A percentile compares a stretch with the other conserved stretches of the same genome.
These are phyloP conservation scores for Nemapogon koenigi DNA, from an alignment of 2,888 invertebrate species.

Conservation along the genomic window DNA sequence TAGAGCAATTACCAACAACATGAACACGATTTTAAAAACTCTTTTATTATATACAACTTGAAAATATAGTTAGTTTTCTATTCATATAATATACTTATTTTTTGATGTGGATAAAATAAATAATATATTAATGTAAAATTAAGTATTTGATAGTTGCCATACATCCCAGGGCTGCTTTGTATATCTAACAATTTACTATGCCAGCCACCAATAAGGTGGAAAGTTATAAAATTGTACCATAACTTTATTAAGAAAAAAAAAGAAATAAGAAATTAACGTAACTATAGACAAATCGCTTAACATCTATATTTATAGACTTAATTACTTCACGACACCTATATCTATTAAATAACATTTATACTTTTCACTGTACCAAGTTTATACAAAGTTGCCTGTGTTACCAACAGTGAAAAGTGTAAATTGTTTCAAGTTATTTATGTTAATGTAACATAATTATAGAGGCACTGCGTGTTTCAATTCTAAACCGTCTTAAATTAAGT, in stretches of 20 bases:
- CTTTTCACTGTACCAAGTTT: constrained; percentile 36
- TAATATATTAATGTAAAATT: background rate
- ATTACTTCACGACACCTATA: constrained; percentile 26
- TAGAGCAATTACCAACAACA: constrained; percentile 8
- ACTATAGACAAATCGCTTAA: background rate
- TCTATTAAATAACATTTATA: constrained; percentile 55
- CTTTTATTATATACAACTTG: constrained; percentile 4
- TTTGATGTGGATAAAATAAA: background rate
- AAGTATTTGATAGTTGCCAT: too few species aligned
- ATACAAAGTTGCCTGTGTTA: constrained; percentile 16
- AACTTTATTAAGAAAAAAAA: background rate
- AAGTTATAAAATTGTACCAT: background rate
- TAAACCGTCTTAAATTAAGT: constrained; percentile 24
- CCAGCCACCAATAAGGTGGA: too few species aligned
- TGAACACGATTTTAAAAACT: constrained; percentile 9
- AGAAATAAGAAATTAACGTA: background rate
- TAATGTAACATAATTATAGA: constrained; percentile 67
- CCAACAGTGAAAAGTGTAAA: constrained; percentile 49
- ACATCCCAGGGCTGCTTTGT: too few species aligned
- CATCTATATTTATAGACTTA: background rate
- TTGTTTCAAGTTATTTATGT: constrained; percentile 61
- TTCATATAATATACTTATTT: background rate
- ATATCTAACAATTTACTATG: too few species aligned
- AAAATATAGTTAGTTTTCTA: background rate
- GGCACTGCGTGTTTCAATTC: constrained; percentile 64